Percentiles rank a stretch among this genome's conserved stretches.
Evolutionary conservation across 1,140 invertebrate genomes (phyloP).

Genomic region (Centruroides vittatus): DNA sequence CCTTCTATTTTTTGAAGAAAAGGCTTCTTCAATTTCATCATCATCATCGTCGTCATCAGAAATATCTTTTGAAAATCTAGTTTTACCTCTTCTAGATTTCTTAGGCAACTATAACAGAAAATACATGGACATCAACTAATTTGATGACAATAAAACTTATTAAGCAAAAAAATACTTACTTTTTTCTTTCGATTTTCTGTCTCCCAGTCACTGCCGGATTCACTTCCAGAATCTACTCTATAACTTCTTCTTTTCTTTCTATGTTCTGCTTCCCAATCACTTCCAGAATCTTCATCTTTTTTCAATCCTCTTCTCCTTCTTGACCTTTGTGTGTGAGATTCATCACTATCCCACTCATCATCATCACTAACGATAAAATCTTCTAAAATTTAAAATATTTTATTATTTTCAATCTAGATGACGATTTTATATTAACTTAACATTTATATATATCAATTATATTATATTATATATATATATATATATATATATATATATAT

Average conservation of each 20-base stretch:
- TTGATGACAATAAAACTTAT: background rate
- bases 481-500: too few species aligned
- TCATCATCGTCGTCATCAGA: slow-evolving; percentile 13
- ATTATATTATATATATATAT: too few species aligned
- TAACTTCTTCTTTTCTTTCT: slow-evolving; percentile 3
- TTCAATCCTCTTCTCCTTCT: slow-evolving; percentile 1
- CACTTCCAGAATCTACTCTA: slow-evolving; percentile 13
- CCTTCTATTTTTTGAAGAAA: slow-evolving; percentile 1
- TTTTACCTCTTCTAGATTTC: slow-evolving; percentile 4
- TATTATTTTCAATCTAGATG: too few species aligned
- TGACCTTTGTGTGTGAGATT: background rate
- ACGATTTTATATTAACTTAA: too few species aligned
- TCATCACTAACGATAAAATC: slow-evolving; percentile 17
- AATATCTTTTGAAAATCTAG: slow-evolving; percentile 7
- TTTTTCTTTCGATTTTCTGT: slow-evolving; percentile 4
- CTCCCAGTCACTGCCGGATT: slow-evolving; percentile 17
- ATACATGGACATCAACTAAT: background rate
- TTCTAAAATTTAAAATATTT: slow-evolving; percentile 1
- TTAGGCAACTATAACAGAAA: background rate
- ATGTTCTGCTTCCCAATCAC: slow-evolving; percentile 19
- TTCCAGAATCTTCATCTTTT: slow-evolving; percentile 15
- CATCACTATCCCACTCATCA: slow-evolving; percentile 11
- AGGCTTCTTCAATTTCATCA: slow-evolving; percentile 7
- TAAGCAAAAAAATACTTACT: background rate
- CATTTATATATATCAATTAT: too few species aligned